A percentile compares a stretch with the other conserved stretches of the same genome.
phyloP scores from a whole-genome alignment of 2,888 invertebrate genomes.

The Colostygia pectinataria region DNA sequence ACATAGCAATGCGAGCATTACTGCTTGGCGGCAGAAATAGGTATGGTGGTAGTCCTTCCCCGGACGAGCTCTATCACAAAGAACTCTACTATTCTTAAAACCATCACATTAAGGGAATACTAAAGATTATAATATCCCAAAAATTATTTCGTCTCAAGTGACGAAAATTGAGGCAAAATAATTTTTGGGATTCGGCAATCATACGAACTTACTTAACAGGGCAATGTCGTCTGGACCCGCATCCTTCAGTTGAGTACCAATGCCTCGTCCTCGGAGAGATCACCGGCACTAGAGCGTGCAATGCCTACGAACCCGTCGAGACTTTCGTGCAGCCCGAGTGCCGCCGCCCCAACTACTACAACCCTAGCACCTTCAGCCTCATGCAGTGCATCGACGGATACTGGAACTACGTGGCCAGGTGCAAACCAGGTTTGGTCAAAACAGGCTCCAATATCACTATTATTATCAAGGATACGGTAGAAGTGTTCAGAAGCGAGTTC shows the following conservation, averaged over 20 bases:
- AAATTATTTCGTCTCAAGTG: too few species aligned
- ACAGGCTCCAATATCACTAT: constrained; percentile 57
- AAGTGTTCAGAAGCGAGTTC: constrained; percentile 43
- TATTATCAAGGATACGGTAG: constrained; percentile 49
- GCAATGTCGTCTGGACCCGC: constrained; percentile 14
- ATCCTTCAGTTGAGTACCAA: constrained; percentile 18
- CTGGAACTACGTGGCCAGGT: background rate
- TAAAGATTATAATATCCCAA: too few species aligned
- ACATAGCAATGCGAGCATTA: too few species aligned
- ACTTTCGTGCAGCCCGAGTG: background rate
- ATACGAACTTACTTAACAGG: constrained; percentile 41
- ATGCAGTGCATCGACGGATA: background rate
- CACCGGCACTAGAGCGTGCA: background rate
- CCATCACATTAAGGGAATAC: too few species aligned
- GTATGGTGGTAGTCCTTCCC: too few species aligned
- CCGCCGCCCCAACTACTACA: background rate
- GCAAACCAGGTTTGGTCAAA: constrained; percentile 26
- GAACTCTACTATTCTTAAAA: too few species aligned
- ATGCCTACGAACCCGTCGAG: background rate
- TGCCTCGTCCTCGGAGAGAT: constrained; percentile 5
- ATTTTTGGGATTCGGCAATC: too few species aligned
- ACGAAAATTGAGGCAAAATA: too few species aligned
- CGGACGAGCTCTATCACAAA: too few species aligned
- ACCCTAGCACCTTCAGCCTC: background rate
- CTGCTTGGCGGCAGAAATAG: too few species aligned